Base-by-base conservation (phyloP, 2,888 invertebrate genomes). In the Cepaea hortensis region DNA sequence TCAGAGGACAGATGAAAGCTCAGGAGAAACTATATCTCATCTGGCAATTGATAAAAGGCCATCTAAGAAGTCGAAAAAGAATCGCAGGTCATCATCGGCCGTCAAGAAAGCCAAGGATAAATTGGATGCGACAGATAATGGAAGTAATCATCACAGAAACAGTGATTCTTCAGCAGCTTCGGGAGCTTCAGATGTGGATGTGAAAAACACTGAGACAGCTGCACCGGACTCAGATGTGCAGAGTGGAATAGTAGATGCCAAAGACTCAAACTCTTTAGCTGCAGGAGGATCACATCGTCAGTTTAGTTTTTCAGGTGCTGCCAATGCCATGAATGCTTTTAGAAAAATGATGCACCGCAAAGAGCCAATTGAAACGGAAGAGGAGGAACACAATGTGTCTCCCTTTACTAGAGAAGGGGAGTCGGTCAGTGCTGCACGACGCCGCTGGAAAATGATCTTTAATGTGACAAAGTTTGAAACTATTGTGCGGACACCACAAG, bases 391-490 rank as follows among this genome's bases (percentile, higher is more conserved):
- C 11, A 73, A 81, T n/a, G 68, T n/a, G 13, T 85, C 88, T 83
- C 62, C 65, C 4, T 18, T 50, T 6, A 50, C 68, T 3, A 77
- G 18, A 35, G 76, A 35, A 9, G 55, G 55, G 1, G 61, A 23
- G 7, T 23, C 55, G 3, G 23, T 79, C 46, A 81, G 35, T 73
- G 73, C 81, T 7, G 87, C 87, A 13, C 84, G 91, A n/a, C 86
- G 89, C 73, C 90, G 91, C 68, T 93, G 93, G 93, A 90, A 90
- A 84, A 90, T 92, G 90, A 91, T 92, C 83, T 89, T 92, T 46
- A 91, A 93, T 85, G 91, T 92, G 0, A 89, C 91, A 88, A 93
- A 92, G 87, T 91, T 92, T 75, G 91, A 92, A 77, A 90, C 91
- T 46, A 90, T 90, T 13, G 90, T 90, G 20, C 87, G 87, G 7